A percentile compares a stretch with the other conserved stretches of the same genome.
Conservation (phyloP, 1,140 invertebrate genomes). For the Eubasilissa regina region DNA sequence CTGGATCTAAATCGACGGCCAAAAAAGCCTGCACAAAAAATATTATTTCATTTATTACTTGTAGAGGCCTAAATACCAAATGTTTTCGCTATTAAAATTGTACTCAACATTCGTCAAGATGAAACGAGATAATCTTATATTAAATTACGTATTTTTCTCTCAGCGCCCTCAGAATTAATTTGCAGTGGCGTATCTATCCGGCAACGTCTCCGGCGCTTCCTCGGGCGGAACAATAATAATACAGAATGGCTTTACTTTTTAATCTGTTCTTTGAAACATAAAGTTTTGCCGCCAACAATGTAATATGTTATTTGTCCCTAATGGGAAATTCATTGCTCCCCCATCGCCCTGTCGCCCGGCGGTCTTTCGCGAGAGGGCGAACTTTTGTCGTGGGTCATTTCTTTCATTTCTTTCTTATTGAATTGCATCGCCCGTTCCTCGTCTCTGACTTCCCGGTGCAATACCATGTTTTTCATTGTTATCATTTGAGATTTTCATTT, state of each 20-base stretch:
- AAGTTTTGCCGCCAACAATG: constrained; percentile 48
- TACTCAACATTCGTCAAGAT: no score
- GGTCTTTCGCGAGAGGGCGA: constrained; percentile 40
- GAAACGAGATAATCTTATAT: no score
- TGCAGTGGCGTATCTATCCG: not conserved
- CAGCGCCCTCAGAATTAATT: no score
- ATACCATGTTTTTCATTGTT: constrained; percentile 39
- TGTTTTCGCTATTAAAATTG: no score
- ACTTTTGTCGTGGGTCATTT: constrained; percentile 57
- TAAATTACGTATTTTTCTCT: no score
- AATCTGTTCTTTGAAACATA: constrained; percentile 51
- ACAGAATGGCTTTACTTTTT: constrained; percentile 52
- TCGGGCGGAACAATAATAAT: constrained; percentile 15
- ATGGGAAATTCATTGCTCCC: constrained; percentile 58
- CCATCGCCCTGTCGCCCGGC: constrained; percentile 22
- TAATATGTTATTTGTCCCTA: constrained; percentile 58
- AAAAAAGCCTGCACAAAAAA: no score
- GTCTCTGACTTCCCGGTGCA: not conserved
- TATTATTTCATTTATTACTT: no score
- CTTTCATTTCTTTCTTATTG: constrained; percentile 59
- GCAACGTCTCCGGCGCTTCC: not conserved
- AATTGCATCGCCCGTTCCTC: constrained; percentile 37
- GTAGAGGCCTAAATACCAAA: no score
- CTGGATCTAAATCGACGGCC: no score
- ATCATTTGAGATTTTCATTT: constrained; percentile 34